A percentile compares a stretch with the other conserved stretches of the same genome.
Conservation (phyloP, 1,140 invertebrate genomes). For the Atta colombica region DNA sequence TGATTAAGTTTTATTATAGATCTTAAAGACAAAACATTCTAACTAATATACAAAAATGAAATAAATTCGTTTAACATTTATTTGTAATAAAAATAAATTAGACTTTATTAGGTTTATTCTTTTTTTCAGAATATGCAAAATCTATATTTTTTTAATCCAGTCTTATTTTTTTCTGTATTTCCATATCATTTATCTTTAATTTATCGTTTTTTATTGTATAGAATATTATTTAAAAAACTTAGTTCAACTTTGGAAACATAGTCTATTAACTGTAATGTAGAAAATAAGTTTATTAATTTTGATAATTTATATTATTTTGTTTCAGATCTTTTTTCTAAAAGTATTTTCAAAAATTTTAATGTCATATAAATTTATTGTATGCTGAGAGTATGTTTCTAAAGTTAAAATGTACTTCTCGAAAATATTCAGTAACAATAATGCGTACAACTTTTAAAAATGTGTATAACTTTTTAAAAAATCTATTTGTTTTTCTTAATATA, state of each 20-base stretch:
- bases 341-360: constrained; percentile 10
- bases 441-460: constrained; percentile 1
- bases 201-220: neutral
- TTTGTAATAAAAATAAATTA: constrained; percentile 23
- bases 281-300: neutral
- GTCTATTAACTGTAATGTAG: neutral
- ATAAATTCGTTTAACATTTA: constrained; percentile 13
- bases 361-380: constrained; percentile 5
- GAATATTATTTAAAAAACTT: constrained; percentile 7
- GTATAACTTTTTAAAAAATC: constrained; percentile 15
- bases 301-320: neutral
- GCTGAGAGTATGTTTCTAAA: neutral
- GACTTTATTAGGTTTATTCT: neutral
- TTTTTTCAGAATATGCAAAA: constrained; percentile 39
- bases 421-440: neutral
- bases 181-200: neutral
- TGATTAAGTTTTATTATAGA: constrained; percentile 6
- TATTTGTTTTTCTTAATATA: constrained; percentile 17
- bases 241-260: constrained; percentile 21
- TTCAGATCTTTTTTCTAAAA: neutral
- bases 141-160: constrained; percentile 50
- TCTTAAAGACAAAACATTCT: constrained; percentile 15
- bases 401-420: neutral
- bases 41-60: neutral
- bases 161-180: constrained; percentile 34